Percentiles rank a stretch among this genome's conserved stretches.
These are phyloP conservation scores for Loriculus beryllinus DNA, from an alignment of 2,797 vertebrate genomes.

Conservation along the genomic window DNA sequence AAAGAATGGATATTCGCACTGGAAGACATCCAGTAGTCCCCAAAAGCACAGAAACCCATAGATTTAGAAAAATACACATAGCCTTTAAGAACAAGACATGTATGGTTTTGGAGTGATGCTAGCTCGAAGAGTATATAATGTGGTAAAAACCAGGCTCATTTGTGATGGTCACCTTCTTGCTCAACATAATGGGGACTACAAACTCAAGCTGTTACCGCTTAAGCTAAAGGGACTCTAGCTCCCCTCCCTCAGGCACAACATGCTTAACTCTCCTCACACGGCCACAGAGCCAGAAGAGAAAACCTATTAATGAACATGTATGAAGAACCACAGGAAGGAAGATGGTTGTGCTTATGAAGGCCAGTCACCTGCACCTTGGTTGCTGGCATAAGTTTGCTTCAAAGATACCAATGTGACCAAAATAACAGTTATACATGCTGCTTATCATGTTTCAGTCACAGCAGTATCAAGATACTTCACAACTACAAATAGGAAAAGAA, in stretches of 20 bases:
- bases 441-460: background rate
- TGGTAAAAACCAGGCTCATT: background rate
- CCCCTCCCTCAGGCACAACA: background rate
- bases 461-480: background rate
- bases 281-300: background rate
- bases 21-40: background rate
- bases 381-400: background rate
- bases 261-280: fast-evolving
- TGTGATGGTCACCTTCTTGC: background rate
- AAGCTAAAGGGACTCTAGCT: background rate
- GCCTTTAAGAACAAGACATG: background rate
- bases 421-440: background rate
- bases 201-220: background rate
- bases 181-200: background rate
- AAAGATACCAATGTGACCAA: background rate
- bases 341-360: background rate
- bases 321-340: background rate
- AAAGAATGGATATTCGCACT: background rate
- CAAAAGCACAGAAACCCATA: background rate
- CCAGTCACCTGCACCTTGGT: background rate
- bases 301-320: background rate
- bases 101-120: background rate
- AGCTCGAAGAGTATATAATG: background rate
- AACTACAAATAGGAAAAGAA: background rate
- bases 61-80: background rate